These are phyloP conservation scores for Denticeps clupeoides DNA, from an alignment of 2,797 vertebrate species.

Conservation along the genomic window DNA sequence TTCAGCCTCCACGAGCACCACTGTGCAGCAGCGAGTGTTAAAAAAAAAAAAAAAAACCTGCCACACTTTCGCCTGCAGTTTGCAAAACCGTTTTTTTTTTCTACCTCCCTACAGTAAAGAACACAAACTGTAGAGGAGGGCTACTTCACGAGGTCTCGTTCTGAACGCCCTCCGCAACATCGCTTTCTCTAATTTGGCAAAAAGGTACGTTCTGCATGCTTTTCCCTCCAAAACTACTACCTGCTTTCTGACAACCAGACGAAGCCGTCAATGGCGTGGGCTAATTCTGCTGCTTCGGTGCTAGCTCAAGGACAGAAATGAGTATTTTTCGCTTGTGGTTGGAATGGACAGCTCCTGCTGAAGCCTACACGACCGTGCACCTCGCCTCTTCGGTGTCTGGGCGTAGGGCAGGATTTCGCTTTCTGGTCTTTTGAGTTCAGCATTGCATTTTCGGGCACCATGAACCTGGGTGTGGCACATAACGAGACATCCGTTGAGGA, in stretches of 20 bases:
- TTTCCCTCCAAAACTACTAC: slow-evolving; percentile 38
- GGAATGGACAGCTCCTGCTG: slow-evolving; percentile 35
- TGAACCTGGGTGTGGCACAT: slow-evolving; percentile 48
- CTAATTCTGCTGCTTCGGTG: not conserved
- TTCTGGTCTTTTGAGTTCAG: slow-evolving; percentile 14
- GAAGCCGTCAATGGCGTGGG: not conserved
- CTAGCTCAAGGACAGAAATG: not conserved
- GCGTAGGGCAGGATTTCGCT: slow-evolving; percentile 27
- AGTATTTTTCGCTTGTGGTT: slow-evolving; percentile 43
- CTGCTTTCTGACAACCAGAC: slow-evolving; percentile 9
- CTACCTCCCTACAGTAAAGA: slow-evolving; percentile 47
- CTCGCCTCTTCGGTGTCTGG: slow-evolving; percentile 33
- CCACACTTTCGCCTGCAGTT: slow-evolving; percentile 64
- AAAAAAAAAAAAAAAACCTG: slow-evolving; percentile 39
- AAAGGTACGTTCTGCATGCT: slow-evolving; percentile 67
- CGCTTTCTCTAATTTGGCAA: slow-evolving; percentile 50
- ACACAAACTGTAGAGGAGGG: slow-evolving; percentile 59
- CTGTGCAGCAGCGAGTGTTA: slow-evolving; percentile 60
- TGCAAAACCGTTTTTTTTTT: slow-evolving; percentile 55
- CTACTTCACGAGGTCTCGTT: slow-evolving; percentile 60
- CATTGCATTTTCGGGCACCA: slow-evolving; percentile 32
- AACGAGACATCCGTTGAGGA: slow-evolving; percentile 28
- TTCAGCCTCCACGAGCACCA: slow-evolving; percentile 68
- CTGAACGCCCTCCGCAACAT: slow-evolving; percentile 40
- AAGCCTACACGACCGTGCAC: slow-evolving; percentile 14